phyloP scores from a whole-genome alignment of 2,888 invertebrate genomes.

The Melieria picta region DNA sequence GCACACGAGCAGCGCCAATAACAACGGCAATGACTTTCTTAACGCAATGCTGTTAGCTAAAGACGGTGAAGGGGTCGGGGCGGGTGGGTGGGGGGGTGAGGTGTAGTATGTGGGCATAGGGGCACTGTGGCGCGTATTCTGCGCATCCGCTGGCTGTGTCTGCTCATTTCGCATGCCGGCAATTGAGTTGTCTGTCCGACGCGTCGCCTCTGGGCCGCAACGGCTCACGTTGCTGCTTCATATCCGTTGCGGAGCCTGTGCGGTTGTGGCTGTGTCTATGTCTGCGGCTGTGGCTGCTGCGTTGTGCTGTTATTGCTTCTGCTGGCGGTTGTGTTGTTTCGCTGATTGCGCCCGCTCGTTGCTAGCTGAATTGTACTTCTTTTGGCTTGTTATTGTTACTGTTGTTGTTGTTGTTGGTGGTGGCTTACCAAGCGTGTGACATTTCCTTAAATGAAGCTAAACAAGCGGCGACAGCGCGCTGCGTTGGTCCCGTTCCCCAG shows the following conservation, averaged over 20 bases:
- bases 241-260: background rate
- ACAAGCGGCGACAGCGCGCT: conserved; percentile 16
- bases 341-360: background rate
- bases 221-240: background rate
- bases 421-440: conserved; percentile 24
- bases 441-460: conserved; percentile 34
- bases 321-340: conserved; percentile 6
- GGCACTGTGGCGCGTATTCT: background rate
- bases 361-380: no score
- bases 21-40: conserved; percentile 2
- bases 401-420: background rate
- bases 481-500: no score
- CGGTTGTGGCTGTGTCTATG: background rate
- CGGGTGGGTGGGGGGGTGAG: no score
- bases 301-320: no score
- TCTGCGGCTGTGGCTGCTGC: no score
- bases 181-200: background rate
- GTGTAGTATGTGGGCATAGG: no score
- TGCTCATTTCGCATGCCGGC: conserved; percentile 3
- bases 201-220: no score
- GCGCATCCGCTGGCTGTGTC: background rate
- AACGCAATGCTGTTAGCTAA: background rate
- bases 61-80: no score
- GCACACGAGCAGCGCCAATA: no score
- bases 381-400: background rate